Base-by-base conservation (phyloP, 2,113 vertebrate species). In the Megaleporinus macrocephalus region DNA sequence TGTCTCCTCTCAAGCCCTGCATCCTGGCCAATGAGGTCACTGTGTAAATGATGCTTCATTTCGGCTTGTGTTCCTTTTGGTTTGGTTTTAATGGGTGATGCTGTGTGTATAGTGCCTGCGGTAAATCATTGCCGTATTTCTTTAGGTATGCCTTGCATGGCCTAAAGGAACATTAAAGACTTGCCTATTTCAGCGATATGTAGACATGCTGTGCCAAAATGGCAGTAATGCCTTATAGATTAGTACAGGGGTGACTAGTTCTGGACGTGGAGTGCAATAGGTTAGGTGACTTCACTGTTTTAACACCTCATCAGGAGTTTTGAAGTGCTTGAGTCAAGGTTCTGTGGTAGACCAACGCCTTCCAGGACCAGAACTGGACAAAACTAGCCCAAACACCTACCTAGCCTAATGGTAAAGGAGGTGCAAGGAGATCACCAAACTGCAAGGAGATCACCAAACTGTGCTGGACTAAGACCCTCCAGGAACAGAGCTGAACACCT, bases 1-100 rank as follows among this genome's bases (percentile, higher is more conserved):
- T 44, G 66, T 44, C 66, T 44, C 41, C 66, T 70, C 33, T 44
- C 36, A 4, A 14, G 33, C 33, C 20, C 66, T 70, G 33, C 36
- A 12, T 36, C 9, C 66, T 44, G 33, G 36, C 66, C 66, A 44
- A 20, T 41, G 66, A 70, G 66, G 33, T 44, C 41, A 70, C 36
- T 70, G 33, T 41, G 41, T 16, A 70, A 24, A 70, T 70, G 33
- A 70, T 70, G 36, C 41, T 33, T 44, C 36, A 12, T 70, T 70
- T 70, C 36, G 24, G 10, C 36, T 44, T 33, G 41, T 18, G 10
- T 36, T 69, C 33, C 30, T 41, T 69, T 18, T 69, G 65, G 18
- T 22, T 24, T 59, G 51, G 15, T 53, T 16, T 53, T 53, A 49
- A 49, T 69, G 33, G 22, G 33, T 68, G 65, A n/a, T 22, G 20